These are phyloP conservation scores for Cheilosia pagana DNA, from an alignment of 2,888 invertebrate species.

Conservation along the genomic window DNA sequence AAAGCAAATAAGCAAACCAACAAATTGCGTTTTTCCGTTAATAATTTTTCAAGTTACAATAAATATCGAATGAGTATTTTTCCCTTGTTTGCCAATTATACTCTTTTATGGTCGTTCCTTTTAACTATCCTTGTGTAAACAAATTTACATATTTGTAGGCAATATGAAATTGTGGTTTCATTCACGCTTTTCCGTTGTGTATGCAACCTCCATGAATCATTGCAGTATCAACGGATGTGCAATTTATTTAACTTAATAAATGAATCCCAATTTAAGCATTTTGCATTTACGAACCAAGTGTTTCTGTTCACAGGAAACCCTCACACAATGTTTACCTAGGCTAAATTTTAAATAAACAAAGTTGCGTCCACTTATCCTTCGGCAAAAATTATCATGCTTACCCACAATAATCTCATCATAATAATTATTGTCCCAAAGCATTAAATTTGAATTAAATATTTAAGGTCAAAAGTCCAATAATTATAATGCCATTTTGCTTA, in stretches of 20 bases:
- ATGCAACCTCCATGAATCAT: conserved; percentile 31
- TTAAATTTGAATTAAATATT: conserved; percentile 44
- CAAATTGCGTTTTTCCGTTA: conserved; percentile 34
- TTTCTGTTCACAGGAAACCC: background rate
- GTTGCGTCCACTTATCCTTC: background rate
- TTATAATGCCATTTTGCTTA: conserved; percentile 41
- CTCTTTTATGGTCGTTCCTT: conserved; percentile 44
- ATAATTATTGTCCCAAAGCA: conserved; percentile 9
- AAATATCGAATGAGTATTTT: conserved; percentile 42
- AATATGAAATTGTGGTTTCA: conserved; percentile 46
- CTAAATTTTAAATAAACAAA: background rate
- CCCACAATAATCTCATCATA: background rate
- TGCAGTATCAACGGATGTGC: conserved; percentile 8
- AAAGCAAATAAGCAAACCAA: conserved; percentile 10
- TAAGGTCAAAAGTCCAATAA: conserved; percentile 27
- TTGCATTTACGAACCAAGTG: conserved; percentile 16
- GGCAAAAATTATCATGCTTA: background rate
- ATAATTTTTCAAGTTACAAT: conserved; percentile 31
- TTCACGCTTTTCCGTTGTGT: conserved; percentile 28
- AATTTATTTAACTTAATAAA: conserved; percentile 46
- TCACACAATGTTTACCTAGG: conserved; percentile 2
- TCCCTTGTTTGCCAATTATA: conserved; percentile 52
- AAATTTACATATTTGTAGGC: conserved; percentile 39
- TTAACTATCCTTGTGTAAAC: conserved; percentile 28
- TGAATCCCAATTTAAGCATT: conserved; percentile 35